Evolutionary conservation across 1,140 invertebrate species (phyloP).

Genomic region (Drosophila lowei): DNA sequence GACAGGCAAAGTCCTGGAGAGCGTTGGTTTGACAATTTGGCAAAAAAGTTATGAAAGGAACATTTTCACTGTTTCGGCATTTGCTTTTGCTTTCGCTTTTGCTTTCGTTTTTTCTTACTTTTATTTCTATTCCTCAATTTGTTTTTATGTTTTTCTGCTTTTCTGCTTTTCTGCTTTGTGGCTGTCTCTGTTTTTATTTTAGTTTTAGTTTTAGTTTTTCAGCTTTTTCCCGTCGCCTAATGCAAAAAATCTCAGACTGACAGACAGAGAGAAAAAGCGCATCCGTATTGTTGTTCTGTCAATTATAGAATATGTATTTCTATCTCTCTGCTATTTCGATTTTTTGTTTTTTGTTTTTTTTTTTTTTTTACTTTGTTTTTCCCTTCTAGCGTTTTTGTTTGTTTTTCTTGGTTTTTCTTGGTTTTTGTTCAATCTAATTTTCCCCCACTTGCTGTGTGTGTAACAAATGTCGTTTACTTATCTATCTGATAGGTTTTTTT

Average conservation of each 20-base stretch:
- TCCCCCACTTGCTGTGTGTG: conserved; percentile 61
- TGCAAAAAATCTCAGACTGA: conserved; percentile 68
- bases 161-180: conserved; percentile 16
- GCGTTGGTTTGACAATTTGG: conserved; percentile 82
- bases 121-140: conserved; percentile 8
- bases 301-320: conserved; percentile 67
- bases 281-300: conserved; percentile 65
- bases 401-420: conserved; percentile 4
- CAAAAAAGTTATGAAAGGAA: conserved; percentile 81
- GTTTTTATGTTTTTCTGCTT: not conserved
- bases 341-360: conserved; percentile 6
- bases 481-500: conserved; percentile 70
- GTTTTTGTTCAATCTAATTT: conserved; percentile 20
- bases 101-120: conserved; percentile 22
- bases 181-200: conserved; percentile 22
- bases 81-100: conserved; percentile 44
- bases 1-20: conserved; percentile 70
- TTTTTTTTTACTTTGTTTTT: conserved; percentile 6
- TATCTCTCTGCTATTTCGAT: conserved; percentile 34
- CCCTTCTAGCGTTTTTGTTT: conserved; percentile 5
- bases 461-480: conserved; percentile 75
- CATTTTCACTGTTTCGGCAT: conserved; percentile 69
- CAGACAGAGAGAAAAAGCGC: conserved; percentile 59
- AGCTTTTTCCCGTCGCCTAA: conserved; percentile 50
- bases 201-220: conserved; percentile 17